Evolutionary conservation across 2,113 vertebrate genomes (phyloP).

Genomic region (Gallinago media): DNA sequence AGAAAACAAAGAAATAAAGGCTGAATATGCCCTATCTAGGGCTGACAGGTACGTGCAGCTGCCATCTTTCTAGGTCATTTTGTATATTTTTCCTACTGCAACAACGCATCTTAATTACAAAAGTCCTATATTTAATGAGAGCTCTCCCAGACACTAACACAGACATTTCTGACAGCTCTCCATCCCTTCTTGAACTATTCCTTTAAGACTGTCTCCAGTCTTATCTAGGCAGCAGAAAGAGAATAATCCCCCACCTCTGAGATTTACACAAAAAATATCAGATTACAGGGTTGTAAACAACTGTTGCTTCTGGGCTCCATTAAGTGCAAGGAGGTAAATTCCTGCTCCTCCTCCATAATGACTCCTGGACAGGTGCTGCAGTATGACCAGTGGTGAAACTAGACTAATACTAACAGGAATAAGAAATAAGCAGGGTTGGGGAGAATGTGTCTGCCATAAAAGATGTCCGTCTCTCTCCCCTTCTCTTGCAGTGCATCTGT

Average conservation of each 20-base stretch:
- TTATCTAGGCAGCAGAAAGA: not conserved
- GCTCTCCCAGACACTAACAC: not conserved
- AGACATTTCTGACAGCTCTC: not conserved
- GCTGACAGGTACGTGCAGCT: not conserved
- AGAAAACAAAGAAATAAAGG: not conserved
- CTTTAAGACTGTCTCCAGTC: not conserved
- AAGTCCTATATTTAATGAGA: not conserved
- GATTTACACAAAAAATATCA: not conserved
- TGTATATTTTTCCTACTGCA: not conserved
- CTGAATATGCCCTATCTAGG: not conserved
- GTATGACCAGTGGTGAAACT: not conserved
- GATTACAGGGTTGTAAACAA: not conserved
- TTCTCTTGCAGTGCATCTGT: not conserved
- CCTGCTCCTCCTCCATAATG: not conserved
- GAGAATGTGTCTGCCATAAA: not conserved
- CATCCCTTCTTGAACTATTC: not conserved
- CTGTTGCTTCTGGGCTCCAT: not conserved
- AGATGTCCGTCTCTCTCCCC: accelerated
- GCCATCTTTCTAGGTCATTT: not conserved
- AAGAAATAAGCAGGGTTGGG: not conserved
- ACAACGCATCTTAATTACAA: not conserved
- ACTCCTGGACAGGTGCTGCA: not conserved
- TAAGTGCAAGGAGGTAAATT: not conserved
- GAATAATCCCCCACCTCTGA: not conserved
- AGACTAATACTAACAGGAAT: not conserved